Percentiles rank a stretch among this genome's conserved stretches.
Evolutionary conservation across 2,888 invertebrate species (phyloP).

Genomic region (Pandemis heparana): DNA sequence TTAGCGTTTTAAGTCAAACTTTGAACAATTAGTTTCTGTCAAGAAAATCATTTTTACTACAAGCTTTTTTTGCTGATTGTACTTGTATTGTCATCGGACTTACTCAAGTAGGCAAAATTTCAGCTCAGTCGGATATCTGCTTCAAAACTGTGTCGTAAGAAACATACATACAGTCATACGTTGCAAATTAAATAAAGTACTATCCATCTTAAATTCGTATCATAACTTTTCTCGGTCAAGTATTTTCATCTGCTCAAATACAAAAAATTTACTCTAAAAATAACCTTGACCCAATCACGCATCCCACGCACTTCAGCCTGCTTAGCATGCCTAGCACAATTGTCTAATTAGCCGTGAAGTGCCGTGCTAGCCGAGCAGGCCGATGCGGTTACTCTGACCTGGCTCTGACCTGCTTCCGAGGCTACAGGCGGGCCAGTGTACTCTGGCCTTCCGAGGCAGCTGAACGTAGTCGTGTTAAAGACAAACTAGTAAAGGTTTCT

Average conservation of each 20-base stretch:
- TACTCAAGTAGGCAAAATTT: too few relatives aligned
- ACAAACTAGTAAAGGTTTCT: neutral
- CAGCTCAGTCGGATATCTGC: too few relatives aligned
- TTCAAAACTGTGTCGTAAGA: too few relatives aligned
- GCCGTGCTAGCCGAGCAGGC: conserved; percentile 7
- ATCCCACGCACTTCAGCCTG: conserved; percentile 3
- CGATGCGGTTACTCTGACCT: neutral
- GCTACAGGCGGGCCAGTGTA: neutral
- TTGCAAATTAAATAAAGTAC: too few relatives aligned
- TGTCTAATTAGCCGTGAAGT: conserved; percentile 36
- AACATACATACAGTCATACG: too few relatives aligned
- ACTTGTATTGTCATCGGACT: too few relatives aligned
- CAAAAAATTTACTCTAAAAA: neutral
- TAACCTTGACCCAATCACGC: conserved; percentile 13
- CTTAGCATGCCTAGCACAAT: conserved; percentile 35
- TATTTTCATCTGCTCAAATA: neutral
- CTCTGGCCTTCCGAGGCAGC: neutral
- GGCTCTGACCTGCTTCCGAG: conserved; percentile 19
- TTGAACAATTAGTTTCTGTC: too few relatives aligned
- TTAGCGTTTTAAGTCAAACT: too few relatives aligned
- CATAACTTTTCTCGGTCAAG: neutral
- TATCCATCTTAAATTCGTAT: too few relatives aligned
- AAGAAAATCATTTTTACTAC: too few relatives aligned
- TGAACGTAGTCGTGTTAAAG: neutral
- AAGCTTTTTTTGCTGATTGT: too few relatives aligned